Evolutionary conservation across 2,797 vertebrate genomes (phyloP).

Genomic region (Bradypodion pumilum): DNA sequence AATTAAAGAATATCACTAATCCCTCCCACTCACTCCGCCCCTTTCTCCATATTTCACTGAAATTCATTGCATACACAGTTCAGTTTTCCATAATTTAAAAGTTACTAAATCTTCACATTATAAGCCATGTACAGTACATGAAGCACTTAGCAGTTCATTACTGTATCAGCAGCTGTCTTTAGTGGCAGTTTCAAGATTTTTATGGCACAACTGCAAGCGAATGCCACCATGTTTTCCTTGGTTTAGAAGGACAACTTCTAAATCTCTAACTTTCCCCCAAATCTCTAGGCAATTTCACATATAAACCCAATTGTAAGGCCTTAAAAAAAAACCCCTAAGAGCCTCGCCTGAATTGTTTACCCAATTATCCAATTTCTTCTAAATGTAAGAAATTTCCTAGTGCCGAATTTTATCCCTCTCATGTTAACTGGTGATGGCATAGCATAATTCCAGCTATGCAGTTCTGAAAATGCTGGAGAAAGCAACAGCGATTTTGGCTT

Average conservation of each 20-base stretch:
- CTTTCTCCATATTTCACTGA: conserved; percentile 60
- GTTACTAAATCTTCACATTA: conserved; percentile 47
- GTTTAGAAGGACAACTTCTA: not conserved
- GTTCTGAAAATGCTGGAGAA: conserved; percentile 74
- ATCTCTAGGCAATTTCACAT: conserved; percentile 40
- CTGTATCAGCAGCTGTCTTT: conserved; percentile 52
- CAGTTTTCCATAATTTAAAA: conserved; percentile 40
- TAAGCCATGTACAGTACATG: conserved; percentile 52
- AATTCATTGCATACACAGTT: conserved; percentile 52
- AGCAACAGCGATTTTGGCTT: conserved; percentile 78
- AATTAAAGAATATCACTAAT: conserved; percentile 65
- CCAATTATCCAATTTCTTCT: conserved; percentile 59
- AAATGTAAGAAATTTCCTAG: conserved; percentile 50
- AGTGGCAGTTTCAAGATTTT: conserved; percentile 53
- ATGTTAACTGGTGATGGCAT: conserved; percentile 51
- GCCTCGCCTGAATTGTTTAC: conserved; percentile 63
- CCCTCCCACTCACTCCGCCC: conserved; percentile 19
- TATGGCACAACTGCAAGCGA: conserved; percentile 45
- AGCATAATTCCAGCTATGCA: conserved; percentile 64
- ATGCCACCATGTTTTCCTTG: conserved; percentile 47
- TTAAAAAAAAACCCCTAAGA: conserved; percentile 61
- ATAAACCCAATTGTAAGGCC: conserved; percentile 49
- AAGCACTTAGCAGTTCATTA: conserved; percentile 43
- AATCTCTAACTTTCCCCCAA: conserved; percentile 49
- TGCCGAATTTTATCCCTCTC: conserved; percentile 61